Evolutionary conservation across 2,113 vertebrate species (phyloP).

Genomic region (Muscicapa adusta): DNA sequence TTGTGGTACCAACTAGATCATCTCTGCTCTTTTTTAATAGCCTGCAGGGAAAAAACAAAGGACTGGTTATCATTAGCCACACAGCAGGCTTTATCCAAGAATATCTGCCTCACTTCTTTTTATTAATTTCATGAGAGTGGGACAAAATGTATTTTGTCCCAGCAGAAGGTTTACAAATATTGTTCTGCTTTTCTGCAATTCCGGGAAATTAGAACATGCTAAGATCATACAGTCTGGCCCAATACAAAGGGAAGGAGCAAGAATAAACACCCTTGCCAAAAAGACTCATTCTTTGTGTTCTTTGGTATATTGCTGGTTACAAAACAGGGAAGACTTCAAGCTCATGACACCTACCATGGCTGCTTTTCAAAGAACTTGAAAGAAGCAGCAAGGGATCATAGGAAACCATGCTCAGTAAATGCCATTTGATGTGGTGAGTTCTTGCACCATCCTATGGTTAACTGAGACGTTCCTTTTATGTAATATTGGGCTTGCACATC

Average conservation of each 20-base stretch:
- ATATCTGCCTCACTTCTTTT: constrained; percentile 25
- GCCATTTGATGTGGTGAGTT: constrained; percentile 58
- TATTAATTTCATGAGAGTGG: constrained; percentile 11
- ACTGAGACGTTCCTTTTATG: constrained; percentile 14
- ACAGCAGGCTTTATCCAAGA: constrained; percentile 41
- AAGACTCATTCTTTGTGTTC: constrained; percentile 9
- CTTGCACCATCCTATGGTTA: constrained; percentile 55
- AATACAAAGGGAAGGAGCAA: neutral
- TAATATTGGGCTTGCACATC: constrained; percentile 22
- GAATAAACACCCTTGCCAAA: neutral
- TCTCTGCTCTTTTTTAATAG: constrained; percentile 9
- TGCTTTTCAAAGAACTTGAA: constrained; percentile 28
- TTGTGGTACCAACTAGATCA: constrained; percentile 12
- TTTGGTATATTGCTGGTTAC: constrained; percentile 35
- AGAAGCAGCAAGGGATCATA: neutral
- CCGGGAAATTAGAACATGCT: constrained; percentile 34
- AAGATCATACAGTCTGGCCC: neutral
- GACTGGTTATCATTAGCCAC: constrained; percentile 44
- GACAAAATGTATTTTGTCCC: constrained; percentile 2
- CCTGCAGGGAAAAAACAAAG: neutral
- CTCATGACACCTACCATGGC: constrained; percentile 48
- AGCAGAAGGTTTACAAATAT: neutral
- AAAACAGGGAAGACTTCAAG: constrained; percentile 28
- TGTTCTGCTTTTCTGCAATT: constrained; percentile 11
- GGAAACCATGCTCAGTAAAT: constrained; percentile 2